Conservation (phyloP, 2,888 invertebrate species). For the Phyto melanocephala region DNA sequence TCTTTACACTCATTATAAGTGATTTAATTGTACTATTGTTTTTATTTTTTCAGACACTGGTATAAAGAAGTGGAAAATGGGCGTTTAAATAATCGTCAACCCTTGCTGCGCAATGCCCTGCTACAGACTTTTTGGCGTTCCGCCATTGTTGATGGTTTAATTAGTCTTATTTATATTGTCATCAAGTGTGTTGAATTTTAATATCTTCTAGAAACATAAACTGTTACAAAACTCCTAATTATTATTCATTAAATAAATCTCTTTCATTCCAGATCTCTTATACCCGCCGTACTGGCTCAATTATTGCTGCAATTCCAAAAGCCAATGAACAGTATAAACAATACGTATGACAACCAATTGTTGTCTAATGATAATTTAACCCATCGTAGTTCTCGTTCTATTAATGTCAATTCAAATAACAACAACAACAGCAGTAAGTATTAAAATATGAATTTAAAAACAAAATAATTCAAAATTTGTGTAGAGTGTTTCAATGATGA, state of each 20-base stretch:
- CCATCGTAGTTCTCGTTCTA: constrained; percentile 69
- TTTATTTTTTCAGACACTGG: constrained; percentile 82
- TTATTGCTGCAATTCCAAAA: constrained; percentile 76
- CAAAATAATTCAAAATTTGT: constrained; percentile 15
- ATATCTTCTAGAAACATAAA: not conserved
- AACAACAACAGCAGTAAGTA: constrained; percentile 54
- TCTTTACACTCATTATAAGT: not conserved
- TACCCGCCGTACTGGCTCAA: constrained; percentile 78
- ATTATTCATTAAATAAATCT: constrained; percentile 38
- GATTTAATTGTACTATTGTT: not conserved
- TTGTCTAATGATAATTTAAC: constrained; percentile 34
- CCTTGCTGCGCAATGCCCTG: constrained; percentile 84
- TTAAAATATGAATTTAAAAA: not conserved
- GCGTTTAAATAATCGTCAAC: constrained; percentile 81
- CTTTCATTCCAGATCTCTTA: constrained; percentile 72
- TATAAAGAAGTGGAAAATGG: constrained; percentile 82
- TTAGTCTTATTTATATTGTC: constrained; percentile 79
- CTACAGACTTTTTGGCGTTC: constrained; percentile 85
- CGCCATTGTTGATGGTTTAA: constrained; percentile 83
- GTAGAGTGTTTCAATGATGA: not conserved
- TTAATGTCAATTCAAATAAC: constrained; percentile 50
- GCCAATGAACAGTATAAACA: constrained; percentile 37
- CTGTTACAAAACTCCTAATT: not conserved
- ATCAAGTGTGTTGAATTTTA: constrained; percentile 71
- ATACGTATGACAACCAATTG: constrained; percentile 11